These are phyloP conservation scores for Microctonus hyperodae DNA, from an alignment of 2,888 invertebrate genomes.

Conservation along the genomic window DNA sequence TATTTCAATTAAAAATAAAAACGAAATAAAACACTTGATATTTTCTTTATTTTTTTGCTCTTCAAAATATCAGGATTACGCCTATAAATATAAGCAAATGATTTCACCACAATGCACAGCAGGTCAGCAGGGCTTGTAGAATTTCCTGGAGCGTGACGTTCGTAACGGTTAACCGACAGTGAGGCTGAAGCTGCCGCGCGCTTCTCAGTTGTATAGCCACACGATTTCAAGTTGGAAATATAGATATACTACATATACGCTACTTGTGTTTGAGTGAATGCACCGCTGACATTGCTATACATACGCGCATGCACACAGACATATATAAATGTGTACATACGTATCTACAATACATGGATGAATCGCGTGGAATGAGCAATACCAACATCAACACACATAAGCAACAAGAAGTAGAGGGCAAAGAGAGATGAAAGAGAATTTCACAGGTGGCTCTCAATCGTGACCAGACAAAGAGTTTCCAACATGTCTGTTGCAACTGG, in stretches of 20 bases:
- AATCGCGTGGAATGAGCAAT: constrained; percentile 1
- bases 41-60: not conserved
- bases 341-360: not conserved
- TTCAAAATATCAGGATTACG: not conserved
- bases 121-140: constrained; percentile 41
- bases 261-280: constrained; percentile 11
- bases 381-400: not conserved
- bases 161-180: constrained; percentile 43
- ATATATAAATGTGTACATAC: too few relatives aligned
- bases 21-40: too few relatives aligned
- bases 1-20: not conserved
- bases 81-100: not conserved
- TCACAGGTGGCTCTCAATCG: not conserved
- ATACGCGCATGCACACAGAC: too few relatives aligned
- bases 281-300: constrained; percentile 13
- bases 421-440: not conserved
- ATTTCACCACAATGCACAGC: constrained; percentile 37
- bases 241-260: not conserved
- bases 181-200: not conserved
- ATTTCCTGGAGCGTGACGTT: constrained; percentile 43
- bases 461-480: not conserved
- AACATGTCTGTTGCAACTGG: not conserved
- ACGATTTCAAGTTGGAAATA: constrained; percentile 27
- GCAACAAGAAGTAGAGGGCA: not conserved
- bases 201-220: constrained; percentile 12